These are phyloP conservation scores for Gallinago paraguaiae DNA, from an alignment of 2,113 vertebrate species.

Conservation along the genomic window DNA sequence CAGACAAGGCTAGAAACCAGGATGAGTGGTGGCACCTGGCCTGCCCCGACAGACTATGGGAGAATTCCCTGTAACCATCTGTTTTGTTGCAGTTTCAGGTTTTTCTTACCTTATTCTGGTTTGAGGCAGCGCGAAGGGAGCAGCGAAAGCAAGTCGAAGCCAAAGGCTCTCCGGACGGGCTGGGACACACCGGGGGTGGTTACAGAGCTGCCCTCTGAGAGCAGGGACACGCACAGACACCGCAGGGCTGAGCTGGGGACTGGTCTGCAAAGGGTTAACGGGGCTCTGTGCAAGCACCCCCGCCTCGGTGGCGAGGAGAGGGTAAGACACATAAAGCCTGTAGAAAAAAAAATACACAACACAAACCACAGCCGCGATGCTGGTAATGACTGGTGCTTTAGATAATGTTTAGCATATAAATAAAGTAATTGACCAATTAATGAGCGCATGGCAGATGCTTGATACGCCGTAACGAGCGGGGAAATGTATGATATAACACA, in stretches of 20 bases:
- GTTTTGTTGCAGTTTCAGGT: neutral
- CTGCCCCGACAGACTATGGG: neutral
- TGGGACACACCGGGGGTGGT: accelerated
- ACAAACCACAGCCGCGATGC: neutral
- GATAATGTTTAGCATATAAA: slow-evolving; percentile 10
- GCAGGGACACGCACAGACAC: neutral
- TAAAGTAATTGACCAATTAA: slow-evolving; percentile 39
- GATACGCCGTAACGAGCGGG: neutral
- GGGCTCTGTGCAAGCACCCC: neutral
- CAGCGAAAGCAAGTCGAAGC: neutral
- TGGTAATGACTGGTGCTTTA: neutral
- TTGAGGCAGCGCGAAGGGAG: neutral
- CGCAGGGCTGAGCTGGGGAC: neutral
- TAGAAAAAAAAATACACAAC: neutral
- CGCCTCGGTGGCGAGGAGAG: neutral
- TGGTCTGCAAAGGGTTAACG: neutral
- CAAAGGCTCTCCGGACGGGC: neutral
- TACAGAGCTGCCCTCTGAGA: neutral
- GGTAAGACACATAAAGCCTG: neutral
- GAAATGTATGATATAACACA: neutral
- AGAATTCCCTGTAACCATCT: neutral
- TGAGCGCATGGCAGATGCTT: neutral
- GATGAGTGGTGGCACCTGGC: neutral
- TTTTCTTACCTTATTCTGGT: neutral
- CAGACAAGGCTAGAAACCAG: neutral